phyloP scores from a whole-genome alignment of 1,140 invertebrate genomes.

The Hycleus cichorii region DNA sequence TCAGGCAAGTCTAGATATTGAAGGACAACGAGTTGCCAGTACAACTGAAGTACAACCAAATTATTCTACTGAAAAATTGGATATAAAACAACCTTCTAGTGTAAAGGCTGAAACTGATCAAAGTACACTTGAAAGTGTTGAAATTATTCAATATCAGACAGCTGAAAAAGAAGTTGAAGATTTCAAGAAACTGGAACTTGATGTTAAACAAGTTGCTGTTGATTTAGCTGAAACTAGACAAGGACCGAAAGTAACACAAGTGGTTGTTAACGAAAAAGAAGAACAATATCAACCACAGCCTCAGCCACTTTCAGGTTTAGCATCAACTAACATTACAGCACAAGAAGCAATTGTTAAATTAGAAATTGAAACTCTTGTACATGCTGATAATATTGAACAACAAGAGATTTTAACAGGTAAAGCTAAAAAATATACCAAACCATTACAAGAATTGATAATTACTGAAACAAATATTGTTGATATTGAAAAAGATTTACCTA shows the following conservation, averaged over 20 bases:
- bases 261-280: slow-evolving; percentile 50
- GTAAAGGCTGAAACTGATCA: slow-evolving; percentile 44
- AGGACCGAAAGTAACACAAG: slow-evolving; percentile 46
- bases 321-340: slow-evolving; percentile 41
- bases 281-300: slow-evolving; percentile 38
- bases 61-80: slow-evolving; percentile 43
- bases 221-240: slow-evolving; percentile 44
- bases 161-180: slow-evolving; percentile 51
- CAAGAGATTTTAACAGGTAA: slow-evolving; percentile 40
- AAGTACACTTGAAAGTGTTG: slow-evolving; percentile 44
- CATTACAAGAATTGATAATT: slow-evolving; percentile 48
- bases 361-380: slow-evolving; percentile 45
- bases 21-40: slow-evolving; percentile 44
- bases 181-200: slow-evolving; percentile 41
- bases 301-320: slow-evolving; percentile 39
- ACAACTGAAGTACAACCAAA: slow-evolving; percentile 46
- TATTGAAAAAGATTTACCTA: slow-evolving; percentile 42
- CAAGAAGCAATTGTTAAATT: slow-evolving; percentile 46
- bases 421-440: slow-evolving; percentile 46
- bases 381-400: slow-evolving; percentile 39
- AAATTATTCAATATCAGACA: slow-evolving; percentile 45
- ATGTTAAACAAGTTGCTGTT: slow-evolving; percentile 44
- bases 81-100: slow-evolving; percentile 32
- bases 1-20: slow-evolving; percentile 43
- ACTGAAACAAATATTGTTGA: slow-evolving; percentile 49